Base-by-base conservation (phyloP, 2,888 invertebrate genomes). In the Coleophora deauratella region DNA sequence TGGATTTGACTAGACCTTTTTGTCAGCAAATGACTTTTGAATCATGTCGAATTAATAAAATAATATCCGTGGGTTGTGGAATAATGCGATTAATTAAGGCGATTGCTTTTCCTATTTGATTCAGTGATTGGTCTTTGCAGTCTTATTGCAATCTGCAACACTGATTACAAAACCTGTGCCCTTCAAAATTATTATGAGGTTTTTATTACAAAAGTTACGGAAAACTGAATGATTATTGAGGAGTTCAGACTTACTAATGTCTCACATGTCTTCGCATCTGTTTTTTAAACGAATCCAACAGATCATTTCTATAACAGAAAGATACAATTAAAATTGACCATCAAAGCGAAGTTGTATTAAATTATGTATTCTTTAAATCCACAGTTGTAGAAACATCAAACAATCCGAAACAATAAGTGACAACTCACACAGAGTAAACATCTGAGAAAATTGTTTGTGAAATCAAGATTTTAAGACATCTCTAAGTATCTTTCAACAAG, bases 1-100 rank as follows among this genome's bases (percentile, higher is more conserved):
- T 21, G 21, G 65, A 67, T 71, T 68, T 59, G 62, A 58, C 57
- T 53, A 65, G 57, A 55, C 50, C 54, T 65, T 72, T 69, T 72
- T 71, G 64, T 68, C 66, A 52, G 56, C 61, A 67, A 70, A 72
- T 71, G 57, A 65, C 56, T 62, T 67, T n/a, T n/a, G 64, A 66
- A 71, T 60, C 55, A 56, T 55, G 46, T 47, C 42, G 49, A 50
- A 44, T 51, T 54, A 53, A 53, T 46, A 46, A 52, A 59, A 61
- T 57, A 57, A 59, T 58, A 64, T 59, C 62, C 59, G 66, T 68
- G 64, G 60, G 62, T 47, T 49, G 62, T 54, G 68, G 61, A 68
- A 70, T 66, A 58, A 49, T 21, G 11, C 32, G 32, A 33, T 39
- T 33, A 30, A 28, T 37, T 35, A 33, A 14, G 3, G 35, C 27